phyloP scores from a whole-genome alignment of 2,113 vertebrate genomes.

The human region GRCh38 chr7:26058501-26059000 shows the following conservation, averaged over 20 bases:
- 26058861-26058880: not conserved
- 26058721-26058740: not conserved
- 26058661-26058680: not conserved
- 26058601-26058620: not conserved
- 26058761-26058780: not conserved
- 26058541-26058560: not conserved
- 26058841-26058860: not conserved
- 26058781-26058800: not conserved
- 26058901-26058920: not conserved
- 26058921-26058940: not conserved
- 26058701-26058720: not conserved
- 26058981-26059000: not conserved
- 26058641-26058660: not conserved
- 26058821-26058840: not conserved
- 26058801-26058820: not conserved
- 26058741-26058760: not conserved
- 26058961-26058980: not conserved
- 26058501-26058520: not conserved
- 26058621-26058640: not conserved
- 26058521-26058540: not conserved
- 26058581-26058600: not conserved
- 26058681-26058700: not conserved
- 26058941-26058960: not conserved
- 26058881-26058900: not conserved
- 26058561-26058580: not conserved